Evolutionary conservation across 2,113 vertebrate species (phyloP).

Genomic region (Quiscalus mexicanus): DNA sequence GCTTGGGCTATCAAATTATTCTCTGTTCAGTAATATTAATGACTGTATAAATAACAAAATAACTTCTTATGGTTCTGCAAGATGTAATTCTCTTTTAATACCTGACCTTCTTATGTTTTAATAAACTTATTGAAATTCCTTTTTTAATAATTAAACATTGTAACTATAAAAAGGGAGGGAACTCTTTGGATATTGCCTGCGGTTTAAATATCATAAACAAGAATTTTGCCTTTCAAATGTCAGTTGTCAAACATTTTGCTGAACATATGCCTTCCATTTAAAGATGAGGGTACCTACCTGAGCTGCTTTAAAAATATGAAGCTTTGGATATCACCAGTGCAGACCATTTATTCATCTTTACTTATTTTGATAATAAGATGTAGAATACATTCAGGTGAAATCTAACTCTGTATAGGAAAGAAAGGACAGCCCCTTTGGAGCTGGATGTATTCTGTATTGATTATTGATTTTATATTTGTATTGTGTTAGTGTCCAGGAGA

Average conservation of each 20-base stretch:
- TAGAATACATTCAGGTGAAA: background rate
- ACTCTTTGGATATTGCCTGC: background rate
- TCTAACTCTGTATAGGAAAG: background rate
- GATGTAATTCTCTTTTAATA: slow-evolving; percentile 40
- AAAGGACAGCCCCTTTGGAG: background rate
- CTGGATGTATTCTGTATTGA: background rate
- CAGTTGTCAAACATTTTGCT: slow-evolving; percentile 24
- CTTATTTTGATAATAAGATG: background rate
- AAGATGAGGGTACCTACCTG: background rate
- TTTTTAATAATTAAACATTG: slow-evolving; percentile 49
- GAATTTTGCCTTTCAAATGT: slow-evolving; percentile 21
- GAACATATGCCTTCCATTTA: background rate
- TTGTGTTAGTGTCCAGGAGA: background rate
- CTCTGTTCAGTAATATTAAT: slow-evolving; percentile 48
- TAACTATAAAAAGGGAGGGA: background rate
- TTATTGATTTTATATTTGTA: background rate
- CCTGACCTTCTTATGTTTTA: slow-evolving; percentile 28
- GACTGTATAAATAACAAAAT: slow-evolving; percentile 51
- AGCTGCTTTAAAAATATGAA: background rate
- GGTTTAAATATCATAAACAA: slow-evolving; percentile 7
- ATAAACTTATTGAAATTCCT: background rate
- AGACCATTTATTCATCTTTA: background rate
- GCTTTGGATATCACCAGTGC: background rate
- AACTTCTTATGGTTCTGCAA: background rate
- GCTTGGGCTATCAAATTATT: background rate